phyloP scores from a whole-genome alignment of 2,888 invertebrate species.

The Hoplodrina ambigua region DNA sequence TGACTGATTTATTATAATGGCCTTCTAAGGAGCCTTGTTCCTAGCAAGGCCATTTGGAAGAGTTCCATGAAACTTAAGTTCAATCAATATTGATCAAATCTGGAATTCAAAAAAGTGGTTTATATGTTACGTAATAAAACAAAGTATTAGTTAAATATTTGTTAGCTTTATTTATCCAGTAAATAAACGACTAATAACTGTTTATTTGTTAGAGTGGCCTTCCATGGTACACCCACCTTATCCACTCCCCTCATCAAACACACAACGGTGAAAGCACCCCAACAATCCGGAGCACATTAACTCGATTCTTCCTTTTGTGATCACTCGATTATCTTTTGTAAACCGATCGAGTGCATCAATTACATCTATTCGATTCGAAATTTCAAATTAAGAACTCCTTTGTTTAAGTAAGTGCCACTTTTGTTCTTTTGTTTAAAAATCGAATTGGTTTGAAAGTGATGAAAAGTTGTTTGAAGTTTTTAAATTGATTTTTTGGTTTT shows the following conservation, averaged over 20 bases:
- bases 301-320: slow-evolving; percentile 60
- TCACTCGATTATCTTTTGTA: slow-evolving; percentile 61
- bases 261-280: slow-evolving; percentile 48
- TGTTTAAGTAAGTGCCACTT: slow-evolving; percentile 63
- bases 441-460: slow-evolving; percentile 41
- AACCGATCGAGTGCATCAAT: slow-evolving; percentile 58
- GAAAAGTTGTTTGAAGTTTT: slow-evolving; percentile 39
- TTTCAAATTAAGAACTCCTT: slow-evolving; percentile 64
- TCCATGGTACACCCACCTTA: too few species aligned
- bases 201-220: too few species aligned
- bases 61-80: too few species aligned
- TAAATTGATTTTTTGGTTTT: slow-evolving; percentile 32
- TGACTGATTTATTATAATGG: too few species aligned
- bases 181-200: too few species aligned
- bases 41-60: too few species aligned
- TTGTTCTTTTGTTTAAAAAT: slow-evolving; percentile 56
- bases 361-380: slow-evolving; percentile 54
- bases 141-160: too few species aligned
- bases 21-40: too few species aligned
- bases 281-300: slow-evolving; percentile 63
- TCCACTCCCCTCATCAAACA: slow-evolving; percentile 59
- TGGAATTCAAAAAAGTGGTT: too few species aligned
- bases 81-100: too few species aligned
- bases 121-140: too few species aligned
- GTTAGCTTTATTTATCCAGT: too few species aligned